Evolutionary conservation across 2,113 vertebrate genomes (phyloP), one percentile per base, ranked within the genome.

Genomic region (Alligator mississippiensis): DNA sequence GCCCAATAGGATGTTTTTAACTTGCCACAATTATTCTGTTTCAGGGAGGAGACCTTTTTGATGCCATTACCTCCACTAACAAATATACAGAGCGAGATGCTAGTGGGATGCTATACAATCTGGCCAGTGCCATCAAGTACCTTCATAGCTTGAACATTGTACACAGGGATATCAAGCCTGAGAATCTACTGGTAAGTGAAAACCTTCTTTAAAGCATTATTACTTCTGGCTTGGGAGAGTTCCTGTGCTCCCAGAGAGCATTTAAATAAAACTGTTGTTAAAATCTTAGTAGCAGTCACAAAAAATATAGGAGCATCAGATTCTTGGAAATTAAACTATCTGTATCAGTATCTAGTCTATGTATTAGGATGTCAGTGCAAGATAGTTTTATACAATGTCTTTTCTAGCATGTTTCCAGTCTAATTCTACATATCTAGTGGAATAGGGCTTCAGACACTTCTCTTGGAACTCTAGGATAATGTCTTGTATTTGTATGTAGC

Each of bases 41-140:
- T 94, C 95, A 99, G 99, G 99, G 99, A 13, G 99, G 99, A 59
- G 99, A 99, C 92, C 99, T 99, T 82, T 99, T 99, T 68, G 99
- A 99, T 93, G 99, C 99, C 84, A 99, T 99, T 93, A 99, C 99
- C n/a, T 99, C 99, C 76, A 99, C 99, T 58, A 99, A 98, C 97
- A 99, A 99, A 95, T 99, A 99, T 91, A 99, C 99, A 0, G 99
- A 99, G 95, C 97, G 99, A 11, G 99, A 99, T n/a, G 99, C 99
- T 94, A 99, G 99, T 78, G 99, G 98, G 54, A 99, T 99, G 99
- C 98, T 99, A 79, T 99, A 99, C 97, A 99, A 99, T 96, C 97
- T 99, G 96, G 98, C 98, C 90, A 99, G 99, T 25, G 99, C 99
- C 92, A 99, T 99, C 97, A 99, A 99, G 87, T 99, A 99, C 97